Conservation (phyloP, 53 echinoderm and acorn worm genomes). For the Holothuria scabra region DNA sequence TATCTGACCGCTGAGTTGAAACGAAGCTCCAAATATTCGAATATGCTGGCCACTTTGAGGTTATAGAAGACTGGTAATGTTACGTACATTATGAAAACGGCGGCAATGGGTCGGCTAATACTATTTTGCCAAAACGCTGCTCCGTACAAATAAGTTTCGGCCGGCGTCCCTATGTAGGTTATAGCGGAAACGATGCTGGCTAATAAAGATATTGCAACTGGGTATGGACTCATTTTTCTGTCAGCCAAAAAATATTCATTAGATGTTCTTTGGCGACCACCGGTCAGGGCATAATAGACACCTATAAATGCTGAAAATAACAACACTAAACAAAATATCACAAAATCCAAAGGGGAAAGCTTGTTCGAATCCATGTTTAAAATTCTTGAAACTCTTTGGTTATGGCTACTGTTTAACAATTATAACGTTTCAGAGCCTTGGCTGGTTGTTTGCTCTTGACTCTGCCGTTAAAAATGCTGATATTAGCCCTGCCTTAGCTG, state of each 20-base stretch:
- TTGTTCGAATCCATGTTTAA: not conserved
- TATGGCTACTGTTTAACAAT: too few relatives aligned
- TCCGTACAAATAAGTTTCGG: slow-evolving; percentile 1
- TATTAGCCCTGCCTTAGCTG: too few relatives aligned
- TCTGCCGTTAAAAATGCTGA: too few relatives aligned
- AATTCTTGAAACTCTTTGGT: too few relatives aligned
- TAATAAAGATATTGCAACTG: slow-evolving; percentile 4
- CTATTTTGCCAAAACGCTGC: not conserved
- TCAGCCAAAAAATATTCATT: slow-evolving; percentile 28
- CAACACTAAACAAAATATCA: not conserved
- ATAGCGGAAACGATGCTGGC: slow-evolving; percentile 5
- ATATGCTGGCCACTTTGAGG: not conserved
- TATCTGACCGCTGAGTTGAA: slow-evolving; percentile 18
- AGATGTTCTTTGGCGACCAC: slow-evolving; percentile 17
- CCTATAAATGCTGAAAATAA: not conserved
- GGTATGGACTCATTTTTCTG: not conserved
- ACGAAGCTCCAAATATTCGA: slow-evolving; percentile 28
- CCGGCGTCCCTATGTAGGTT: slow-evolving; percentile 28
- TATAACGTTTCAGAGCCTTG: too few relatives aligned
- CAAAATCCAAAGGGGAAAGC: not conserved
- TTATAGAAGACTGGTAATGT: slow-evolving; percentile 2
- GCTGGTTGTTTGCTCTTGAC: too few relatives aligned
- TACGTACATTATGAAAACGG: not conserved
- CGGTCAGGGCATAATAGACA: slow-evolving; percentile 6
- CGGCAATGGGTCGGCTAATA: not conserved